These are phyloP conservation scores for Cossypha caffra DNA, from an alignment of 2,797 vertebrate genomes.

Conservation along the genomic window DNA sequence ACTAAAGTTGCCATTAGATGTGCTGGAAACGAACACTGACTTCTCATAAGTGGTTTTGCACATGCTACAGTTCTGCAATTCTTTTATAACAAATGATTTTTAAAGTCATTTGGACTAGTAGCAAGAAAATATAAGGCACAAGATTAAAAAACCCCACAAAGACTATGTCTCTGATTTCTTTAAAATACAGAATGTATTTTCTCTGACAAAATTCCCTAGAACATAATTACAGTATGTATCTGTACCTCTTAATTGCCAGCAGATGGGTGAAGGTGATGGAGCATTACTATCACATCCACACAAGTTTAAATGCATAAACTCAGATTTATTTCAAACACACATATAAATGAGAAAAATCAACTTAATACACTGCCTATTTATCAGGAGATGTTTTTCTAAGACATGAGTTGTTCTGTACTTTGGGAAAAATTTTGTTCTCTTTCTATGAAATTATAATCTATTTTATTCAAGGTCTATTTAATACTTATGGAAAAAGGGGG, in stretches of 20 bases:
- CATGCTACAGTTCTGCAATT: not conserved
- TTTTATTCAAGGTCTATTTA: not conserved
- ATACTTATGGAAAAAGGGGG: accelerated
- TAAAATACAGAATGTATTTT: not conserved
- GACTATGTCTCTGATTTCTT: not conserved
- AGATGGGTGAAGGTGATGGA: not conserved
- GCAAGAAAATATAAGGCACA: not conserved
- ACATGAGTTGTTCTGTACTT: not conserved
- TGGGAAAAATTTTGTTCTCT: not conserved
- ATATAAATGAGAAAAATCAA: not conserved
- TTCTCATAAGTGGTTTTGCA: not conserved
- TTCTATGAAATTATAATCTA: not conserved
- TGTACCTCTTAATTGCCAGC: not conserved
- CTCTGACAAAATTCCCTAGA: not conserved
- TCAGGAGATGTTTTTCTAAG: not conserved
- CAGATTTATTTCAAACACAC: not conserved
- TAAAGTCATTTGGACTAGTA: not conserved
- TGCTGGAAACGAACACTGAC: not conserved
- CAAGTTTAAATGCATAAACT: not conserved
- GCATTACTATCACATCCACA: not conserved
- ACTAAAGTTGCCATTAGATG: not conserved
- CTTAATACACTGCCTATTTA: not conserved
- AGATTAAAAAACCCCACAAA: accelerated
- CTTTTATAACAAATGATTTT: not conserved
- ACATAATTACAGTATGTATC: not conserved